Conservation (phyloP, 2,888 invertebrate species). For the Microdon myrmicae region DNA sequence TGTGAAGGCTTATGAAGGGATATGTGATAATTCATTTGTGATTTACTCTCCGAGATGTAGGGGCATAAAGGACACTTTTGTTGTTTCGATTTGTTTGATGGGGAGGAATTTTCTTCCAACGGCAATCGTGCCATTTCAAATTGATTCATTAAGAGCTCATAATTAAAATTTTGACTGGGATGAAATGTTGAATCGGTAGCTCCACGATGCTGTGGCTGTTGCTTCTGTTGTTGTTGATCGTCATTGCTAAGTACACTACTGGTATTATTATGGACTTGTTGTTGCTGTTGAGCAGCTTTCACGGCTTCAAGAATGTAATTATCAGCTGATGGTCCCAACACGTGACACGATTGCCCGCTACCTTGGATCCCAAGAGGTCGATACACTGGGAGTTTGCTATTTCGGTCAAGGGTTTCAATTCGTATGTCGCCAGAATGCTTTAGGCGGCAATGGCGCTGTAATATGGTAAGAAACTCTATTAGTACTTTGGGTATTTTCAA, state of each 20-base stretch:
- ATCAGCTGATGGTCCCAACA: constrained; percentile 36
- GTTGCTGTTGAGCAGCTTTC: constrained; percentile 47
- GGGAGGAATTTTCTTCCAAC: constrained; percentile 16
- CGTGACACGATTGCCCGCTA: constrained; percentile 35
- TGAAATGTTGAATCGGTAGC: too few species aligned
- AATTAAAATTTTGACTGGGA: constrained; percentile 11
- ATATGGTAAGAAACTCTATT: constrained; percentile 20
- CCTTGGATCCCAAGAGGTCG: constrained; percentile 60
- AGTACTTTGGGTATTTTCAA: too few species aligned
- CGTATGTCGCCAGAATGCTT: constrained; percentile 81
- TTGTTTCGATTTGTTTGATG: constrained; percentile 69
- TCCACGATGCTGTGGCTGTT: constrained; percentile 9
- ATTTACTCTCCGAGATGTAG: constrained; percentile 85
- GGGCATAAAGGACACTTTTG: constrained; percentile 85
- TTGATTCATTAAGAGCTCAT: constrained; percentile 54
- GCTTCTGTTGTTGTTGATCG: constrained; percentile 18
- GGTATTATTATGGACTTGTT: constrained; percentile 38
- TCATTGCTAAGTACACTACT: constrained; percentile 56
- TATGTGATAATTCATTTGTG: constrained; percentile 86
- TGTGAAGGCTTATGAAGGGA: constrained; percentile 76
- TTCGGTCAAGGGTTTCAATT: constrained; percentile 70
- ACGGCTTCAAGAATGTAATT: constrained; percentile 47
- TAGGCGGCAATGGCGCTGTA: constrained; percentile 80
- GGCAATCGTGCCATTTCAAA: constrained; percentile 64
- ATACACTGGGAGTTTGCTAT: constrained; percentile 59